Base-by-base conservation (phyloP, 2,797 vertebrate species). In the Enteromius afrohamiltoni region DNA sequence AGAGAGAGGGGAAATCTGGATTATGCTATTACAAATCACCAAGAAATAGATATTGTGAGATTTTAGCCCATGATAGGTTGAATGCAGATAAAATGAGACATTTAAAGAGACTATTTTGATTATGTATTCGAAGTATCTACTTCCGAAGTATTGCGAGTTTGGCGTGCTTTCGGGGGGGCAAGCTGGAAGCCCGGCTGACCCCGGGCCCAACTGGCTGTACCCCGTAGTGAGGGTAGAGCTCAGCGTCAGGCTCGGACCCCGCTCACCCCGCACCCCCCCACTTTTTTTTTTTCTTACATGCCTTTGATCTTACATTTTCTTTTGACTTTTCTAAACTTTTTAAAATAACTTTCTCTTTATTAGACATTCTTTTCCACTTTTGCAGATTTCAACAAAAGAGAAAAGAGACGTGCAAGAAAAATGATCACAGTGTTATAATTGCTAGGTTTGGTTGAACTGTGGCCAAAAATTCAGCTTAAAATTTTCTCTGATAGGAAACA, bases 401-500 rank as follows among this genome's bases (percentile, higher is more conserved):
- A 49, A n/a, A 70, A 40, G 55, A 55, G 17, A 31, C 2, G 31
- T 26, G 45, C 26, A 17, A 31, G 14, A 55, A n/a, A 40, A 64
- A 45, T 10, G 0, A 67, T 26, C 65, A 69, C 17, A 9, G n/a
- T 65, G 40, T 34, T 58, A 23, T 23, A 65, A 76, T 58, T 83
- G 34, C 53, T 78, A n/a, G n/a, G 69, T 58, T 78, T 68, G 29
- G 34, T 85, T 53, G 9, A 75, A 16, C 29, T 7, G 19, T 83
- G 60, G 19, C 40, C 34, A 1, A 6, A 51, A 69, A 26, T 64
- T 71, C 37, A 2, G 29, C 58, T 23, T 70, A 34, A 67, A 74
- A 67, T 2, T 13, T 68, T 5, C n/a, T 55, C 69, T 69, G 31
- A 79, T 80, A 26, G 34, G 16, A 23, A 80, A 34, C 31, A 31